A percentile compares a stretch with the other conserved stretches of the same genome.
These are phyloP conservation scores for Epinephelus coioides DNA, from an alignment of 2,797 vertebrate genomes.

Conservation along the genomic window DNA sequence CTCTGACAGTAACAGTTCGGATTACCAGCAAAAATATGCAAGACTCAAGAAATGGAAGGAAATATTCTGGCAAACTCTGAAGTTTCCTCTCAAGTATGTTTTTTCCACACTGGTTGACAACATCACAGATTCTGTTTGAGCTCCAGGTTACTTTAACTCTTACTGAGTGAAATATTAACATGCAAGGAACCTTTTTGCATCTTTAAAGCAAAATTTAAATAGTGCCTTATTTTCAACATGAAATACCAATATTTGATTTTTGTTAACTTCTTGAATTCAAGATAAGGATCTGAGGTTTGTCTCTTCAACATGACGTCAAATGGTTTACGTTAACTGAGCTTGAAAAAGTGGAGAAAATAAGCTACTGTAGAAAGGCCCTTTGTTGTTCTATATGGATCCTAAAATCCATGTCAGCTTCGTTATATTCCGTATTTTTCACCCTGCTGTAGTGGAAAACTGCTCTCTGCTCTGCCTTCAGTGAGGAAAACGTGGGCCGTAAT, in stretches of 20 bases:
- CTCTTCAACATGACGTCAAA: not conserved
- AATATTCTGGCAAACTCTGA: constrained; percentile 1
- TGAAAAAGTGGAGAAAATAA: not conserved
- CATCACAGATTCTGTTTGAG: not conserved
- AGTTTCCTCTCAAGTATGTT: not conserved
- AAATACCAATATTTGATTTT: not conserved
- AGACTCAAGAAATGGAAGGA: not conserved
- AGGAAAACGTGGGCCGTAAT: not conserved
- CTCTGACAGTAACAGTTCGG: not conserved
- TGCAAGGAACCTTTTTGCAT: too few relatives aligned
- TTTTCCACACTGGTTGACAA: constrained; percentile 7
- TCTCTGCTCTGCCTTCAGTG: constrained; percentile 13
- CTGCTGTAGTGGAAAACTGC: not conserved
- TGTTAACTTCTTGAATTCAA: not conserved
- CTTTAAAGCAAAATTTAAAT: too few relatives aligned
- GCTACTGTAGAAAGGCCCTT: not conserved
- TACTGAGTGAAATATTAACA: not conserved
- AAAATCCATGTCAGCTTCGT: not conserved
- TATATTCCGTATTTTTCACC: not conserved
- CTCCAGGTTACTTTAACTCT: not conserved
- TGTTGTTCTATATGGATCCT: not conserved
- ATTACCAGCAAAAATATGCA: not conserved
- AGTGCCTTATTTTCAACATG: not conserved
- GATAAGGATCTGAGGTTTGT: not conserved
- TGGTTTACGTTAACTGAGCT: not conserved